Conservation (phyloP, 2,797 vertebrate species). For the Gila robusta region DNA sequence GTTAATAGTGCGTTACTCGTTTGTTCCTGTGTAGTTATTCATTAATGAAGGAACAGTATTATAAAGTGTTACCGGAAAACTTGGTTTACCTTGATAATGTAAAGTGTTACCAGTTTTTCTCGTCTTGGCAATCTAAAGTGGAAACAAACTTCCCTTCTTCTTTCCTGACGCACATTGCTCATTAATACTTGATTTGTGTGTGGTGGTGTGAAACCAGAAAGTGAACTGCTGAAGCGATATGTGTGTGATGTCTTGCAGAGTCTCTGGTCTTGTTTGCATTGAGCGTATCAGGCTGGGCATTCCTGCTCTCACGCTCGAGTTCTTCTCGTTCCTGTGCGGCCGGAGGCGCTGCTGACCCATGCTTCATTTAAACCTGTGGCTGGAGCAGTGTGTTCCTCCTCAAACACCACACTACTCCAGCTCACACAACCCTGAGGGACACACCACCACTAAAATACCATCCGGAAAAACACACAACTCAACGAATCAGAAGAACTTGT, state of each 20-base stretch:
- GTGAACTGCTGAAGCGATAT: conserved; percentile 4
- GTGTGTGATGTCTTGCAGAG: neutral
- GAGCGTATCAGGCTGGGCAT: conserved; percentile 26
- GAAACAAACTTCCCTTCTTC: conserved; percentile 36
- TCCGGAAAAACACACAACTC: conserved; percentile 62
- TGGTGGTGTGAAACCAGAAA: conserved; percentile 37
- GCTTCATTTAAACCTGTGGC: conserved; percentile 84
- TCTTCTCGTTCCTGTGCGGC: conserved; percentile 73
- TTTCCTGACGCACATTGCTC: conserved; percentile 50
- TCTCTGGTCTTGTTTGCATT: conserved; percentile 7
- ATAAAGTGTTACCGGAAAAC: no score
- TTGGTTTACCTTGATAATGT: no score
- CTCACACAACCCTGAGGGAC: conserved; percentile 78
- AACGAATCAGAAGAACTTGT: conserved; percentile 77
- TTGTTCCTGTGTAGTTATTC: no score
- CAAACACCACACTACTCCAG: conserved; percentile 79
- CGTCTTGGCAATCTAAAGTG: conserved; percentile 20
- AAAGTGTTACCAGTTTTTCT: neutral
- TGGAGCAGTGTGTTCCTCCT: conserved; percentile 78
- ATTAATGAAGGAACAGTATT: no score
- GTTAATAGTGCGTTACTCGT: no score
- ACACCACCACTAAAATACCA: conserved; percentile 82
- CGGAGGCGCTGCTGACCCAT: conserved; percentile 64
- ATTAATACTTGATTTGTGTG: conserved; percentile 45
- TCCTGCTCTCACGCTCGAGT: conserved; percentile 63